A percentile compares a stretch with the other conserved stretches of the same genome.
Conservation (phyloP, 1,140 invertebrate species). For the Popillia japonica region DNA sequence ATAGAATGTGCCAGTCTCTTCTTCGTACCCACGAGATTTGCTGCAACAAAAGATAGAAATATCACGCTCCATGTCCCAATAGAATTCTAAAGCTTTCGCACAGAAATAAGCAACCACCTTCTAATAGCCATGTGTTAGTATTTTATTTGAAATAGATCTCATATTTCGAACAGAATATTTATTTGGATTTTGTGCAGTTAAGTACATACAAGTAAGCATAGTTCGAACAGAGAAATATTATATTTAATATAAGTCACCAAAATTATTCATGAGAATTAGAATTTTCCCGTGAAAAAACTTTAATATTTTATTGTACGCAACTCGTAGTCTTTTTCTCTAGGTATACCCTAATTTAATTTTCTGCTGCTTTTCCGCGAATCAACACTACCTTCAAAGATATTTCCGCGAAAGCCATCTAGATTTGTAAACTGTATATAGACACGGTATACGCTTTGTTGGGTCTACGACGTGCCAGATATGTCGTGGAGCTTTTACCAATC, state of each 20-base stretch:
- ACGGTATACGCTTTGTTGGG: not conserved
- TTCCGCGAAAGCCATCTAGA: not conserved
- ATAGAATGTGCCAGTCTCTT: constrained; percentile 91
- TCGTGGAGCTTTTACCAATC: not conserved
- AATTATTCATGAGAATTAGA: no score
- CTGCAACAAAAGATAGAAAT: constrained; percentile 51
- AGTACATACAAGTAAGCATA: no score
- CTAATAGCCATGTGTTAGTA: not conserved
- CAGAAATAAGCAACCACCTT: not conserved
- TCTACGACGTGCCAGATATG: no score
- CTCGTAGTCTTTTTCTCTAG: no score
- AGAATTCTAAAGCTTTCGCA: not conserved
- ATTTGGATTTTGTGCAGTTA: no score
- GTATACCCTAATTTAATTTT: no score
- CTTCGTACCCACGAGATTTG: constrained; percentile 91
- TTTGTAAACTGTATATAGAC: not conserved
- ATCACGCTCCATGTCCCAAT: not conserved
- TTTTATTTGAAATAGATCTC: not conserved
- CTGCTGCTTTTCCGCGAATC: not conserved
- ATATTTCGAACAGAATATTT: no score
- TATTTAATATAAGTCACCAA: no score
- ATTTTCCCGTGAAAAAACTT: no score
- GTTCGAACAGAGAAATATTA: no score
- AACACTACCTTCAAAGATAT: not conserved
- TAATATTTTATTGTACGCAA: no score